Evolutionary conservation across 2,797 vertebrate species (phyloP).

Genomic region (Gallinago stenura): DNA sequence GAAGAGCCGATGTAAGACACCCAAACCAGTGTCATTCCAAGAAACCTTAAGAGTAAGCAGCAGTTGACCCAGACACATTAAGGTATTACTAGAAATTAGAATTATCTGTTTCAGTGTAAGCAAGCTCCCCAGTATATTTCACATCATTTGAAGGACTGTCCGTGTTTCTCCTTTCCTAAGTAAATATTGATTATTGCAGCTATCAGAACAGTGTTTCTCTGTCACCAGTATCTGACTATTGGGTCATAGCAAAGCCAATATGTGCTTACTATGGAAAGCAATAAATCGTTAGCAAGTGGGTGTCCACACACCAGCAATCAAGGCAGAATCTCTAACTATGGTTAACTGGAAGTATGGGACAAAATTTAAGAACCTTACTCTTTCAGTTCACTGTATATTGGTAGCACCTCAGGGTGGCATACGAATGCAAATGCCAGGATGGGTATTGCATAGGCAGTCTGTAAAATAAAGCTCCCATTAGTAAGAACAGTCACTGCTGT

Average conservation of each 20-base stretch:
- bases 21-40: neutral
- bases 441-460: slow-evolving; percentile 96
- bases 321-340: neutral
- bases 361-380: slow-evolving; percentile 86
- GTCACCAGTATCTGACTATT: neutral
- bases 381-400: slow-evolving; percentile 99
- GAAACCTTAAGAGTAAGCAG: neutral
- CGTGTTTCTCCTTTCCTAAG: neutral
- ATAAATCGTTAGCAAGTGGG: neutral
- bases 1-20: neutral
- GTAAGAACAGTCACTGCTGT: neutral
- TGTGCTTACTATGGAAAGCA: neutral
- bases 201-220: neutral
- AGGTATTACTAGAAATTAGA: neutral
- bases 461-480: slow-evolving; percentile 72
- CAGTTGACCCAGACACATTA: neutral
- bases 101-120: neutral
- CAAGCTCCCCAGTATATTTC: neutral
- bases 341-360: slow-evolving; percentile 37
- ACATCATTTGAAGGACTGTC: neutral
- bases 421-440: slow-evolving; percentile 98
- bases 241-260: neutral
- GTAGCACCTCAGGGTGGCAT: slow-evolving; percentile 97
- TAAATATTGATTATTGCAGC: rapidly evolving
- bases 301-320: neutral